Percentiles rank a stretch among this genome's conserved stretches.
Evolutionary conservation across 2,797 vertebrate species (phyloP).

Genomic region (Pogonophryne albipinna): DNA sequence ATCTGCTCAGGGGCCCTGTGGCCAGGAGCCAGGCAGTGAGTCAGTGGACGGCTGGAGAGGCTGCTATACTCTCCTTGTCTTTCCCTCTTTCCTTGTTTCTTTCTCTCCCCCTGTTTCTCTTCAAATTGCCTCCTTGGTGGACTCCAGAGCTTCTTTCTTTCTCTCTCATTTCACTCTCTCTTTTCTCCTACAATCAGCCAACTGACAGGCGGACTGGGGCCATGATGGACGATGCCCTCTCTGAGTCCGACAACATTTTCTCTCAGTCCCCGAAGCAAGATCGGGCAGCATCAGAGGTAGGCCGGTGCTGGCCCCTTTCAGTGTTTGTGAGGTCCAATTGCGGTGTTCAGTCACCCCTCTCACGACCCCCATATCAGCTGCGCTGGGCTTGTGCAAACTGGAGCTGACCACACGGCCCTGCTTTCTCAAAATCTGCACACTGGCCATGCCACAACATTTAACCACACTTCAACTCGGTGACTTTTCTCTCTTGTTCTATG

Average conservation of each 20-base stretch:
- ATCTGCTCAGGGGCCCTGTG: constrained; percentile 60
- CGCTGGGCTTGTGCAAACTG: constrained; percentile 80
- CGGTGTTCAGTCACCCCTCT: constrained; percentile 80
- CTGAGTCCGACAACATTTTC: constrained; percentile 89
- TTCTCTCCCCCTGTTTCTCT: constrained; percentile 64
- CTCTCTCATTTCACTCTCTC: constrained; percentile 67
- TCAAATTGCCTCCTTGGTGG: constrained; percentile 68
- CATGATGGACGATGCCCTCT: constrained; percentile 87
- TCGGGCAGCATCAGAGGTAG: constrained; percentile 75
- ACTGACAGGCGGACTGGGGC: constrained; percentile 81
- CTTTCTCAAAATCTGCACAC: constrained; percentile 75
- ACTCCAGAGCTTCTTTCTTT: constrained; percentile 62
- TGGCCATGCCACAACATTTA: constrained; percentile 67
- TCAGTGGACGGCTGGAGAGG: constrained; percentile 55
- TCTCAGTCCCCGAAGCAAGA: constrained; percentile 84
- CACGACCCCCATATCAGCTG: constrained; percentile 74
- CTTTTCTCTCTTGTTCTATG: constrained; percentile 66
- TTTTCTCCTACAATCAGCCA: constrained; percentile 79
- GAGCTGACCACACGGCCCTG: constrained; percentile 77
- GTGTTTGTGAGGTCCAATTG: constrained; percentile 82
- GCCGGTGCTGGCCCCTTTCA: constrained; percentile 72
- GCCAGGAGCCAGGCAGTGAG: constrained; percentile 63
- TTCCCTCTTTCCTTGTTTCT: constrained; percentile 54
- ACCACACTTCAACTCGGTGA: constrained; percentile 67
- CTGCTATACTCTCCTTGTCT: constrained; percentile 65